Conservation (phyloP, 2,113 vertebrate species). For the Microcebus griseorufus region DNA sequence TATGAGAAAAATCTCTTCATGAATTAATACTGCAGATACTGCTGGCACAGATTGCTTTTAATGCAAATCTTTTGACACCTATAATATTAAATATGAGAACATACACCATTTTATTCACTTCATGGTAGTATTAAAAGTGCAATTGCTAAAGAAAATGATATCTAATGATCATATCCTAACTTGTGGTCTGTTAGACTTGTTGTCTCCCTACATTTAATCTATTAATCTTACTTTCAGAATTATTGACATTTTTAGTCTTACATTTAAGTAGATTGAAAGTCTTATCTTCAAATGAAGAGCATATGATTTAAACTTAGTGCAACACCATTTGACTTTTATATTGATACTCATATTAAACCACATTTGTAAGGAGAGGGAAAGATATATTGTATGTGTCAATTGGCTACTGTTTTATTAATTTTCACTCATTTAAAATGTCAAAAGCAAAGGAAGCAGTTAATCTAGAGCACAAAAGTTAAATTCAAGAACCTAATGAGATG, state of each 20-base stretch:
- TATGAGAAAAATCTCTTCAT: background rate
- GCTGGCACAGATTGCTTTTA: background rate
- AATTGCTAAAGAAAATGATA: background rate
- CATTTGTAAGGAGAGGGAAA: background rate
- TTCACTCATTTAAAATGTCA: conserved; percentile 40
- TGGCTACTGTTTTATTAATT: conserved; percentile 54
- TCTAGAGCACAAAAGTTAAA: conserved; percentile 37
- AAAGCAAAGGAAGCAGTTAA: conserved; percentile 42
- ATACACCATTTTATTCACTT: background rate
- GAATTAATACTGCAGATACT: background rate
- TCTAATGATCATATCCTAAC: background rate
- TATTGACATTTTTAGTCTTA: conserved; percentile 12
- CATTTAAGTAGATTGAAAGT: conserved; percentile 12
- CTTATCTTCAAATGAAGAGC: background rate
- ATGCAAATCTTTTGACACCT: background rate
- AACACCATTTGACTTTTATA: conserved; percentile 38
- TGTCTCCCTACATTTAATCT: background rate
- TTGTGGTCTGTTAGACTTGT: background rate
- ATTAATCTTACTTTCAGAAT: background rate
- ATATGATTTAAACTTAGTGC: conserved; percentile 22
- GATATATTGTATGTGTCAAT: background rate
- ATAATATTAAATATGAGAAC: background rate
- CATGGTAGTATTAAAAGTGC: background rate
- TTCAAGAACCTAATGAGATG: conserved; percentile 4
- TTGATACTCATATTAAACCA: conserved; percentile 45